These are phyloP conservation scores for Sandelia bainsii DNA, from an alignment of 2,797 vertebrate species.

Conservation along the genomic window DNA sequence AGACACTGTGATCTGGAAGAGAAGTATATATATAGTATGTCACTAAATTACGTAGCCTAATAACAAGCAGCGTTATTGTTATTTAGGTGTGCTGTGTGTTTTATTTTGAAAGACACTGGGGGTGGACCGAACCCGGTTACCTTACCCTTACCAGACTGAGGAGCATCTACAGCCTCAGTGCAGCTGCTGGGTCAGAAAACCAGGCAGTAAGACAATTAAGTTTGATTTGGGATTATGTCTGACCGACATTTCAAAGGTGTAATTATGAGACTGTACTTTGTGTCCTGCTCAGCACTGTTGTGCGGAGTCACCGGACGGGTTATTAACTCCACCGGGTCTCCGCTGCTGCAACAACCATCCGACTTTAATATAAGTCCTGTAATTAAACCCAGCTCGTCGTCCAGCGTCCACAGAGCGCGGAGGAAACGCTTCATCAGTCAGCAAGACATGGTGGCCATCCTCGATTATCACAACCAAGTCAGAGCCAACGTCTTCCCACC, in stretches of 20 bases:
- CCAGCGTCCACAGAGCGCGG: constrained; percentile 78
- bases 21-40: too few species aligned
- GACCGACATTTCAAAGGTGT: neutral
- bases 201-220: too few species aligned
- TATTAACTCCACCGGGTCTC: neutral
- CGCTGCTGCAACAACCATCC: too few species aligned
- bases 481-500: constrained; percentile 92
- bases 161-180: neutral
- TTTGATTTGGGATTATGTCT: neutral
- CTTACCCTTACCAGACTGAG: neutral
- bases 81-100: neutral
- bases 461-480: constrained; percentile 93
- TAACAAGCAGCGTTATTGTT: too few species aligned
- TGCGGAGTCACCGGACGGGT: constrained; percentile 1
- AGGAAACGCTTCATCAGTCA: constrained; percentile 91
- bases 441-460: constrained; percentile 90
- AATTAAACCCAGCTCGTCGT: neutral
- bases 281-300: constrained; percentile 7
- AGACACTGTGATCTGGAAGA: too few species aligned
- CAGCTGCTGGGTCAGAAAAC: neutral
- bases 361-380: neutral
- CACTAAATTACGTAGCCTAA: too few species aligned
- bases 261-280: neutral
- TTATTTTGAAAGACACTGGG: constrained; percentile 12
- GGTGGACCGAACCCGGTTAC: constrained; percentile 3